phyloP scores from a whole-genome alignment of 2,797 vertebrate species.

The Muscicapa striata region DNA sequence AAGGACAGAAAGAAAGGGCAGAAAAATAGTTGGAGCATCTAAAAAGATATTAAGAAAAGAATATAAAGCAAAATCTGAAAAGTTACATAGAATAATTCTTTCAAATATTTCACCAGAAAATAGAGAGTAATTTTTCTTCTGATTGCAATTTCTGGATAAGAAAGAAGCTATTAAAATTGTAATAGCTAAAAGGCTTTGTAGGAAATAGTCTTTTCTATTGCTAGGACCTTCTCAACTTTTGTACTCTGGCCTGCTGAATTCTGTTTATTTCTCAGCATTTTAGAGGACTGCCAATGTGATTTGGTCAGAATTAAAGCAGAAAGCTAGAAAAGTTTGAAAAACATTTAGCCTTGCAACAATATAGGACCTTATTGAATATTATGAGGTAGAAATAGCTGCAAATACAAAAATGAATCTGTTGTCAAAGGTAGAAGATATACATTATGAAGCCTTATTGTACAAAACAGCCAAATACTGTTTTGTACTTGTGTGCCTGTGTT shows the following conservation, averaged over 20 bases:
- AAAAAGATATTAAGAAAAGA: not conserved
- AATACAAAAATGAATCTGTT: not conserved
- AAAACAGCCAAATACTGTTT: not conserved
- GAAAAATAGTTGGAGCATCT: not conserved
- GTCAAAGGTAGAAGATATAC: not conserved
- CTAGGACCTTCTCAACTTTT: not conserved
- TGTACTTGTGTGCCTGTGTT: not conserved
- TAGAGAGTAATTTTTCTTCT: not conserved
- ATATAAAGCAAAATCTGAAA: not conserved
- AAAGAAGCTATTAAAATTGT: not conserved
- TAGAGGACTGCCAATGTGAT: not conserved
- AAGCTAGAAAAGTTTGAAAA: not conserved
- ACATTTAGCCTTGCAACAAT: not conserved
- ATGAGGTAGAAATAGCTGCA: not conserved
- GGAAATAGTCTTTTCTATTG: not conserved
- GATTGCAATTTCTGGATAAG: not conserved
- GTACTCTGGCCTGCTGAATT: not conserved
- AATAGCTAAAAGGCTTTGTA: not conserved
- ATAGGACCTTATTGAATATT: not conserved
- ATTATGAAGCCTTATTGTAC: not conserved
- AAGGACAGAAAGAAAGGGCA: not conserved
- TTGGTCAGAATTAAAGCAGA: not conserved
- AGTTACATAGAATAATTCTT: not conserved
- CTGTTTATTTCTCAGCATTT: not conserved
- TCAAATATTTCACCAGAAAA: not conserved